phyloP scores from a whole-genome alignment of 2,888 invertebrate genomes.

The Chymomyza caudatula region DNA sequence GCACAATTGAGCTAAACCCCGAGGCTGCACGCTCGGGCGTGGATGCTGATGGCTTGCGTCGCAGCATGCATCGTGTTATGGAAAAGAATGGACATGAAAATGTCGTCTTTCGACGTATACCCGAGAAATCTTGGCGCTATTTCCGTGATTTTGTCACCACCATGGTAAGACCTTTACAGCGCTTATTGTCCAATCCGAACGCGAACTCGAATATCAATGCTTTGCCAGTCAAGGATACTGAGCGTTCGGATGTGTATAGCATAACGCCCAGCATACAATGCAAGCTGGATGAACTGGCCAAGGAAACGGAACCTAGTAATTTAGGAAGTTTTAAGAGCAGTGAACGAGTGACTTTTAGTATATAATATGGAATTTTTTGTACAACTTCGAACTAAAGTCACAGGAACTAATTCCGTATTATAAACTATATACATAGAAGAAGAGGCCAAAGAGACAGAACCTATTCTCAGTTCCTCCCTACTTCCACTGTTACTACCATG shows the following conservation, averaged over 20 bases:
- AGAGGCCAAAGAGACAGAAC: no score
- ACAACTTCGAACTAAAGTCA: no score
- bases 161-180: slow-evolving; percentile 83
- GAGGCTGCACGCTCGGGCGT: slow-evolving; percentile 31
- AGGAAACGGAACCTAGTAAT: slow-evolving; percentile 33
- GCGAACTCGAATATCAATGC: not conserved
- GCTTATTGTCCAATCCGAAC: not conserved
- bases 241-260: slow-evolving; percentile 54
- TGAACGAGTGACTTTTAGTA: slow-evolving; percentile 41
- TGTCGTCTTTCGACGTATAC: slow-evolving; percentile 72
- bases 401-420: no score
- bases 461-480: not conserved
- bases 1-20: slow-evolving; percentile 72
- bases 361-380: no score
- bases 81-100: slow-evolving; percentile 76
- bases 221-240: slow-evolving; percentile 13
- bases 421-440: no score
- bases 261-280: slow-evolving; percentile 68
- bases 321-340: not conserved
- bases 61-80: slow-evolving; percentile 70
- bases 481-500: not conserved
- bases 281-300: slow-evolving; percentile 60
- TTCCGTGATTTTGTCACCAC: slow-evolving; percentile 92
- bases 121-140: slow-evolving; percentile 85
- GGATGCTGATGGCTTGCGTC: slow-evolving; percentile 44